phyloP scores from a whole-genome alignment of 2,113 vertebrate genomes.

The Plestiodon gilberti region DNA sequence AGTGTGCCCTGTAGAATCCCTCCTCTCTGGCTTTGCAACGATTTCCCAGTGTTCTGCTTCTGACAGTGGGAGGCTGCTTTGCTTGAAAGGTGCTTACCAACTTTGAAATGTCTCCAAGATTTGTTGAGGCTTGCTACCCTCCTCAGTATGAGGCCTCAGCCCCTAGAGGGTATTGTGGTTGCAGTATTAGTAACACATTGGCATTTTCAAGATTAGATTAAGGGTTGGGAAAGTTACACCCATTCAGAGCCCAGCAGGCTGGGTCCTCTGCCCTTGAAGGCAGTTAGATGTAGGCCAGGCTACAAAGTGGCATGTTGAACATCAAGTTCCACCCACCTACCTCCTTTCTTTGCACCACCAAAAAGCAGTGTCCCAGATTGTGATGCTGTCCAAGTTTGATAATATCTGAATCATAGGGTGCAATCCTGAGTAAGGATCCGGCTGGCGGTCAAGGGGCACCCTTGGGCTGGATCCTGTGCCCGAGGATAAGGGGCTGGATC shows the following conservation, averaged over 20 bases:
- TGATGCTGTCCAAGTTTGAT: background rate
- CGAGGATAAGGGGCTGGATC: too few relatives aligned
- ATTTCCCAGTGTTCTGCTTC: background rate
- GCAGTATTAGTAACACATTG: background rate
- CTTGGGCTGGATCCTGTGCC: too few relatives aligned
- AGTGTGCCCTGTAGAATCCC: background rate
- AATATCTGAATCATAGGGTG: too few relatives aligned
- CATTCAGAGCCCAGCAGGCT: background rate
- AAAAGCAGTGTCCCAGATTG: background rate
- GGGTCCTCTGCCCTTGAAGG: background rate
- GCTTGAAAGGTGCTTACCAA: background rate
- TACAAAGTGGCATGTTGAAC: too few relatives aligned
- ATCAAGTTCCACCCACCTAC: background rate
- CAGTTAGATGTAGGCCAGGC: background rate
- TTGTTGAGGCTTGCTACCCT: background rate
- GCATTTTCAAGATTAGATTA: background rate
- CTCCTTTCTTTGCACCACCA: background rate
- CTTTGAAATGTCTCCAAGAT: background rate
- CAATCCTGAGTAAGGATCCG: too few relatives aligned
- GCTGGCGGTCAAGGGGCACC: too few relatives aligned
- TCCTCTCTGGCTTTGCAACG: background rate
- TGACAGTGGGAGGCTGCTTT: background rate
- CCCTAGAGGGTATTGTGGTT: background rate
- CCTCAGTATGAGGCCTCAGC: background rate
- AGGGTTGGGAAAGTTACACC: slow-evolving; percentile 6